Conservation (phyloP, 2,797 vertebrate species). For the Hafferia zeledoni region DNA sequence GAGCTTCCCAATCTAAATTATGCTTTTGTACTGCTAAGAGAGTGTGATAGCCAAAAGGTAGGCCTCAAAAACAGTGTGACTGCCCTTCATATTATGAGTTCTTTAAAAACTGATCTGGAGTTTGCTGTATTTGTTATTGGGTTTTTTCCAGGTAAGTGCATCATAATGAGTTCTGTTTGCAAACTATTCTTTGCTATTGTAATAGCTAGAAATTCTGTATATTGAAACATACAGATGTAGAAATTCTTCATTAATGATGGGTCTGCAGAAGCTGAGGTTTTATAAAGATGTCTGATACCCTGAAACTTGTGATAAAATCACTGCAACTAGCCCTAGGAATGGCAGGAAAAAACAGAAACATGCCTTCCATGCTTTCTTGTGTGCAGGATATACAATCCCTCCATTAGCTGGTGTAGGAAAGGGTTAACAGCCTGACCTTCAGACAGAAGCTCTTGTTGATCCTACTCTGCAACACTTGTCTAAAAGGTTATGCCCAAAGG, state of each 20-base stretch:
- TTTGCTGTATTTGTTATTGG: background rate
- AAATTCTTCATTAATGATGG: background rate
- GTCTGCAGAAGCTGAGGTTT: background rate
- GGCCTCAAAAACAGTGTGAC: background rate
- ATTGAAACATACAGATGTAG: background rate
- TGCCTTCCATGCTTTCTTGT: background rate
- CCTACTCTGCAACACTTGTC: constrained; percentile 15
- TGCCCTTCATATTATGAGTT: background rate
- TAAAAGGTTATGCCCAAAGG: constrained; percentile 33
- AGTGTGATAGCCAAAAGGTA: background rate
- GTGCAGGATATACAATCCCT: background rate
- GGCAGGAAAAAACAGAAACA: rapidly evolving
- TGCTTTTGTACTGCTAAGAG: background rate
- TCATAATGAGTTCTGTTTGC: background rate
- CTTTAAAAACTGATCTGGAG: background rate
- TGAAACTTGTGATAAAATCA: background rate
- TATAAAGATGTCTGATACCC: background rate
- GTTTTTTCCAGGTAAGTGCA: background rate
- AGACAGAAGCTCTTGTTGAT: constrained; percentile 29
- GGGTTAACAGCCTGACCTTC: constrained; percentile 47
- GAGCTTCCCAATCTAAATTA: background rate
- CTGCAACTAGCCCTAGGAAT: background rate
- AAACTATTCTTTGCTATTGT: background rate
- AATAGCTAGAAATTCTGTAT: background rate
- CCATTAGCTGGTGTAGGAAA: background rate